Evolutionary conservation across 1,140 invertebrate species (phyloP), one percentile per base, ranked within the genome.

Genomic region (Drosophila nigromelanica): DNA sequence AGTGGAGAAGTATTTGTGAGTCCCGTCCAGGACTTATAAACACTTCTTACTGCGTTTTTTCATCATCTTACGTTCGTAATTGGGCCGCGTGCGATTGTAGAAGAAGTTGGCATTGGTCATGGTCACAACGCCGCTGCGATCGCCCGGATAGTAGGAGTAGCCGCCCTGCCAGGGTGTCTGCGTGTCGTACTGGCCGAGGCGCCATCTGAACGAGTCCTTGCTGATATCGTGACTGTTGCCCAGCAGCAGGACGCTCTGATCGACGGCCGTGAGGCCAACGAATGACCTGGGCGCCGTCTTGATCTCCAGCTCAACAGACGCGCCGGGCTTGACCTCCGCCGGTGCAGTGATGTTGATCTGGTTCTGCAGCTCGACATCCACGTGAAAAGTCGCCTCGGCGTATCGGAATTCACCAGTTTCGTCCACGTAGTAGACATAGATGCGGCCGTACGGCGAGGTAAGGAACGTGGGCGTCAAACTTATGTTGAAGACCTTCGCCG

Each of bases 191-290:
- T 91, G 40, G 55, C 66, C 78, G 68, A 92, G 72, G 18, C 92
- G 72, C 86, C 86, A 93, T 6, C 85, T 76, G 4, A 92, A 85
- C 4, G 93, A 76, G 50, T 91, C 59, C 51, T 83, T 66, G 39
- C 27, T 71, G 11, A 91, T 40, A 35, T 91, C 90, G 40, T 90
- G 90, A 24, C 78, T 82, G 42, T 8, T 50, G 39, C 78, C 85
- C 10, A 98, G 92, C 2, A 97, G 85, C 0, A 97, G 86, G 0
- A 97, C 96, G 92, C 96, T 96, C 91, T 98, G 96, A 92, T 99
- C 98, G 3, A 99, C 94, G 0, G 90, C 97, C 61, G 98, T 92
- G 5, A 99, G 90, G 39, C 96, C 97, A 50, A 99, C 95, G 73
- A 95, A 96, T 0, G 97, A 98, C 89, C 97, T 95, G 0, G 97